Evolutionary conservation across 2,797 vertebrate genomes (phyloP), one percentile per base, ranked within the genome.

Genomic region (Sebastes minor): DNA sequence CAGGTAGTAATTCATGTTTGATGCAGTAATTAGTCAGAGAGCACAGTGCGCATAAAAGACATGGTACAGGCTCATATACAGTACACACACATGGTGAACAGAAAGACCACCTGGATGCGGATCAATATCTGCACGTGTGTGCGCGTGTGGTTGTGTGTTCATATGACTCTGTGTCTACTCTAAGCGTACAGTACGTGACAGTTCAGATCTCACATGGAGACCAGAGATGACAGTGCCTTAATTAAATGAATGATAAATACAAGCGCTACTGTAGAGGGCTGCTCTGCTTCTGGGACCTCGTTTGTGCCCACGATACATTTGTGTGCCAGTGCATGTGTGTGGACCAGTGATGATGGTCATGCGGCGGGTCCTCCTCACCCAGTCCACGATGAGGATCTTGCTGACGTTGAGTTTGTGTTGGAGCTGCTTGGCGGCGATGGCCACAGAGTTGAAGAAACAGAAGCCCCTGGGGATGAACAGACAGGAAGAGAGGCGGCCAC

Each of bases 341-440:
- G 16, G 73, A 84, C 67, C 81, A 83, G 71, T 59, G 85, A 65
- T 55, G 52, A 22, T 38, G 66, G 65, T 67, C 52, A 16, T 76
- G 82, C 9, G n/a, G 55, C 16, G 60, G 49, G 38, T 81, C 67
- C 92, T 81, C 65, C 92, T 96, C 82, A 99, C 98, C 98, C 98
- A 99, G 94, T 99, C 97, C 71, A 99, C 96, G 4, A 99, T 98
- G 84, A 99, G 97, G 89, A 99, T 97, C 94, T 97, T 98, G 95
- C 91, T 88, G 79, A 97, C 94, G 4, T 96, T 96, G 89, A 96
- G 95, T 69, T 95, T 97, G 25, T 96, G 94, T 33, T 97, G 97
- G 78, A 99, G 96, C 93, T 98, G 97, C 91, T 96, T 95, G 83
- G 97, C 97, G 6, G 98, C 97, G 1, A 99, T 96, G 68, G 97